These are phyloP conservation scores for Homarus gammarus DNA, from an alignment of 2,888 invertebrate species.

Conservation along the genomic window DNA sequence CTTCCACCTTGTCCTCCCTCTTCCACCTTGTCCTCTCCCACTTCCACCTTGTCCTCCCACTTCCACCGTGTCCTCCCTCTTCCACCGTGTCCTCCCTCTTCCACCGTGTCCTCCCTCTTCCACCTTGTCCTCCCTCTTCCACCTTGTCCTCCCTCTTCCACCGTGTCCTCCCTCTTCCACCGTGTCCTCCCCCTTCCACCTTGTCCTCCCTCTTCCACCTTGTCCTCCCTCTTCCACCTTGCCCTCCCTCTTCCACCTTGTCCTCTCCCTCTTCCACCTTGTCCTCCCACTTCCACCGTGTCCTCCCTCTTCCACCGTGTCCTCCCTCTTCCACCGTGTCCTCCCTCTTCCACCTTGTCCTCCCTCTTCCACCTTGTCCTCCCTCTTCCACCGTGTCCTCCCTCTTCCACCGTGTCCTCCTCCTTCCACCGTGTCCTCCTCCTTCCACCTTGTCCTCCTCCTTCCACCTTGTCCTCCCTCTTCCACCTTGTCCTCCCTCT, in stretches of 20 bases:
- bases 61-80: background rate
- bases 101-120: background rate
- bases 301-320: constrained; percentile 11
- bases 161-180: background rate
- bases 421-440: no score
- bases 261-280: background rate
- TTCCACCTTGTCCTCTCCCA: constrained; percentile 2
- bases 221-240: background rate
- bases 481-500: background rate
- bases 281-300: no score
- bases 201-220: background rate
- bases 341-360: background rate
- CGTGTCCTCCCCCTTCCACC: constrained; percentile 5
- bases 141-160: background rate
- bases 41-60: background rate
- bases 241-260: no score
- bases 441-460: background rate
- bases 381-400: constrained; percentile 7
- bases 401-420: no score
- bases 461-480: background rate
- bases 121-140: background rate
- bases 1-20: background rate
- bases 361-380: no score
- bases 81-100: background rate
- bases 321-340: background rate